Evolutionary conservation across 2,797 vertebrate species (phyloP).

Genomic region (Corythornis leucogaster): DNA sequence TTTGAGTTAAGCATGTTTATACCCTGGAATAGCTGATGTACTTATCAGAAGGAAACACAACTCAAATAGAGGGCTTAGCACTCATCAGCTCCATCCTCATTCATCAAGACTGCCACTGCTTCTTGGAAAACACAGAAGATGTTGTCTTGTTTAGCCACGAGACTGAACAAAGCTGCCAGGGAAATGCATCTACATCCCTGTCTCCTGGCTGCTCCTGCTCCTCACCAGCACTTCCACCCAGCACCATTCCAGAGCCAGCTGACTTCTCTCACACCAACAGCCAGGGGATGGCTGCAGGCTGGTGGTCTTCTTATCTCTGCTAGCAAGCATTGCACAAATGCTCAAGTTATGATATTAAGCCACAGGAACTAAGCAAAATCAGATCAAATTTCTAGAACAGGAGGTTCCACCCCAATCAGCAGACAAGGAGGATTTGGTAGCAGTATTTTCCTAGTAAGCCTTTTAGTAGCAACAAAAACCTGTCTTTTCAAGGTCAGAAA

Average conservation of each 20-base stretch:
- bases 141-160: neutral
- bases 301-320: neutral
- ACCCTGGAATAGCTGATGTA: neutral
- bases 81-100: neutral
- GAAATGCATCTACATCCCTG: neutral
- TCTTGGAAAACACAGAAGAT: neutral
- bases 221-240: neutral
- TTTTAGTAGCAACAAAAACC: accelerated
- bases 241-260: neutral
- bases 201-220: neutral
- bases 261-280: neutral
- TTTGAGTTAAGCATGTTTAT: neutral
- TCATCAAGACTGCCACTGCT: neutral
- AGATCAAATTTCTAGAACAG: neutral
- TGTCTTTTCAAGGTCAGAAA: neutral
- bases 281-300: neutral
- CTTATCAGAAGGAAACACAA: neutral
- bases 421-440: neutral
- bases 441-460: accelerated
- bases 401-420: neutral
- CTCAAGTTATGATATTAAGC: neutral
- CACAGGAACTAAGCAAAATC: neutral
- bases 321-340: neutral
- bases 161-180: neutral
- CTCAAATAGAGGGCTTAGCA: neutral